These are phyloP conservation scores for Gracilinanus agilis DNA, from an alignment of 2,113 vertebrate species.

Conservation along the genomic window DNA sequence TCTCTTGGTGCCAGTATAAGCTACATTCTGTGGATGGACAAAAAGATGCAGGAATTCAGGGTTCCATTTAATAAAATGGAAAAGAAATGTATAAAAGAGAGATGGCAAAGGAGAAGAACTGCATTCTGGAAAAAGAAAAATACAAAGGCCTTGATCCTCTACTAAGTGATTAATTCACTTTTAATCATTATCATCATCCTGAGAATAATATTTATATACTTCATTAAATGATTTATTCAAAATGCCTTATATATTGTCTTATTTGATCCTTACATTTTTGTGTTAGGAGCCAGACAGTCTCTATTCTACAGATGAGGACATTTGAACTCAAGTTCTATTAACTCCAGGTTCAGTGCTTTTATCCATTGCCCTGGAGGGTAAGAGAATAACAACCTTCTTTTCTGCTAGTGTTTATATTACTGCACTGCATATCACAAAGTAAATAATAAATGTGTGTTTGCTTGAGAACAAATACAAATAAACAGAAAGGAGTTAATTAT, in stretches of 20 bases:
- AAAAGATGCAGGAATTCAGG: background rate
- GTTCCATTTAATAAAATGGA: background rate
- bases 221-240: no score
- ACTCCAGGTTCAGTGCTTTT: background rate
- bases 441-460: background rate
- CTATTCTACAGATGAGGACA: background rate
- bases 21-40: background rate
- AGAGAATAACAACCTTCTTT: background rate
- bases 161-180: background rate
- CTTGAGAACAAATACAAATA: background rate
- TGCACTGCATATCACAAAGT: background rate
- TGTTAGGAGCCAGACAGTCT: background rate
- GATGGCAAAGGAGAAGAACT: background rate
- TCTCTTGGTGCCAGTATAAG: background rate
- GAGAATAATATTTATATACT: background rate
- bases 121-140: conserved; percentile 25
- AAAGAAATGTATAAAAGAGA: background rate
- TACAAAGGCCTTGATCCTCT: background rate
- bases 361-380: background rate
- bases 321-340: background rate
- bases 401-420: background rate
- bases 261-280: background rate
- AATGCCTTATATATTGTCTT: background rate
- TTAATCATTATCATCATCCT: background rate
- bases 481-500: background rate